A percentile compares a stretch with the other conserved stretches of the same genome.
Evolutionary conservation across 2,888 invertebrate genomes (phyloP).

Genomic region (Tinea semifulvella): DNA sequence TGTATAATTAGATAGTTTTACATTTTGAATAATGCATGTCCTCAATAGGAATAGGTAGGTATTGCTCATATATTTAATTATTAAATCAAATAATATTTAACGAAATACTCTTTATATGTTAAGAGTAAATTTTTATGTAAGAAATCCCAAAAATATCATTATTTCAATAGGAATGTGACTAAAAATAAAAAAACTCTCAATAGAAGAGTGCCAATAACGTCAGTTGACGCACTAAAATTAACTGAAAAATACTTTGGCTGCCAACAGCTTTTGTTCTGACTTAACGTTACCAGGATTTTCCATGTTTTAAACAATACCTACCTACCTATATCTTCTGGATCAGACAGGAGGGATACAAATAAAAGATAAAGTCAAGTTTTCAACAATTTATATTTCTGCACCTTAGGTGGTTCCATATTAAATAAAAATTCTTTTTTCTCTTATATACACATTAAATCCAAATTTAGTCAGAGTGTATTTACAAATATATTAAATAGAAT

Average conservation of each 20-base stretch:
- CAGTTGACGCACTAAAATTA: slow-evolving; percentile 28
- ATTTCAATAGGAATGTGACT: too few species aligned
- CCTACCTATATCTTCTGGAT: too few species aligned
- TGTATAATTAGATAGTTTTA: too few species aligned
- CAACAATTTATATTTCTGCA: slow-evolving; percentile 63
- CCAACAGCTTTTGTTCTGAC: slow-evolving; percentile 22
- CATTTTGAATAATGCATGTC: too few species aligned
- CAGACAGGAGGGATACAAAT: too few species aligned
- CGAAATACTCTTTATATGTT: too few species aligned
- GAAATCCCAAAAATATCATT: too few species aligned
- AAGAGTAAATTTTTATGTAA: too few species aligned
- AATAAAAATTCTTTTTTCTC: slow-evolving; percentile 58
- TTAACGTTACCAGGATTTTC: background rate
- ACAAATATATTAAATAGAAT: slow-evolving; percentile 68
- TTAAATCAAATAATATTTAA: too few species aligned
- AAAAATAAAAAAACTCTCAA: slow-evolving; percentile 7
- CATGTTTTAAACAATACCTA: background rate
- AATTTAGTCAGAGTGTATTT: slow-evolving; percentile 67
- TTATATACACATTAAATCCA: slow-evolving; percentile 67
- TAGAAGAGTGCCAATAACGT: slow-evolving; percentile 11
- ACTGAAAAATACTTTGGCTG: slow-evolving; percentile 25
- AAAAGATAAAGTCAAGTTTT: slow-evolving; percentile 34
- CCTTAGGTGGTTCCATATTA: slow-evolving; percentile 61
- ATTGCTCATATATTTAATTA: too few species aligned
- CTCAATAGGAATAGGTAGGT: too few species aligned